These are phyloP conservation scores for Drosophila persimilis DNA, from an alignment of 1,140 invertebrate genomes.

Conservation along the genomic window DNA sequence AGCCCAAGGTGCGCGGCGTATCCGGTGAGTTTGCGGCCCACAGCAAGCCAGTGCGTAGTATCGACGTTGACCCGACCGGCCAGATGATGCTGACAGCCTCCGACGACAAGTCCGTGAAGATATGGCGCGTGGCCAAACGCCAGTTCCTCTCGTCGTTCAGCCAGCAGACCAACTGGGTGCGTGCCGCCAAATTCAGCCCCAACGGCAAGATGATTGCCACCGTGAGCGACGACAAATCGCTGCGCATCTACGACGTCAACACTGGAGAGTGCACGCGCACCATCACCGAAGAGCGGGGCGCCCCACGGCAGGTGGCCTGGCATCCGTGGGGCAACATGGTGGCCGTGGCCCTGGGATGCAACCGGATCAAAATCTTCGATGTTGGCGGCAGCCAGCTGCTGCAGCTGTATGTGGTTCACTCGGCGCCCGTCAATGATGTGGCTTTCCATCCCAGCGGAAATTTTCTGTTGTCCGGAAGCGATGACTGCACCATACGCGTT, in stretches of 20 bases:
- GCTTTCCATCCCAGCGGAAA: constrained; percentile 90
- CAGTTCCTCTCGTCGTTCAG: constrained; percentile 91
- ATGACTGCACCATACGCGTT: constrained; percentile 89
- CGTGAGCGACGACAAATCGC: constrained; percentile 93
- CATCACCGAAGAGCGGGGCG: constrained; percentile 88
- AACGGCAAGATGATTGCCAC: constrained; percentile 91
- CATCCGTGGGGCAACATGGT: constrained; percentile 91
- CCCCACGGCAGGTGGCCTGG: constrained; percentile 87
- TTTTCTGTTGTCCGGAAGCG: constrained; percentile 87
- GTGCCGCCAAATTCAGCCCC: constrained; percentile 90
- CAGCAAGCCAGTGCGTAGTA: constrained; percentile 89
- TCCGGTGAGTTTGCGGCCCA: constrained; percentile 91
- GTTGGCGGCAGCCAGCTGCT: constrained; percentile 89
- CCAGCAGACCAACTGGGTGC: constrained; percentile 94
- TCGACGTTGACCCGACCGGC: constrained; percentile 92
- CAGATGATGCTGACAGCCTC: constrained; percentile 90
- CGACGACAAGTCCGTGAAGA: constrained; percentile 94
- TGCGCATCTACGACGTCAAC: constrained; percentile 90
- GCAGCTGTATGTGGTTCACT: constrained; percentile 92
- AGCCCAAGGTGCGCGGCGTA: constrained; percentile 91
- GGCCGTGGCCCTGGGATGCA: constrained; percentile 89
- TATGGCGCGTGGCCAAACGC: constrained; percentile 87
- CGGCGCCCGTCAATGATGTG: constrained; percentile 88
- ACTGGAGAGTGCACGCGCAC: constrained; percentile 89
- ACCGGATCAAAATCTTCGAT: constrained; percentile 94